Conservation (phyloP, 2,888 invertebrate genomes). For the Drosophila melanocephala region DNA sequence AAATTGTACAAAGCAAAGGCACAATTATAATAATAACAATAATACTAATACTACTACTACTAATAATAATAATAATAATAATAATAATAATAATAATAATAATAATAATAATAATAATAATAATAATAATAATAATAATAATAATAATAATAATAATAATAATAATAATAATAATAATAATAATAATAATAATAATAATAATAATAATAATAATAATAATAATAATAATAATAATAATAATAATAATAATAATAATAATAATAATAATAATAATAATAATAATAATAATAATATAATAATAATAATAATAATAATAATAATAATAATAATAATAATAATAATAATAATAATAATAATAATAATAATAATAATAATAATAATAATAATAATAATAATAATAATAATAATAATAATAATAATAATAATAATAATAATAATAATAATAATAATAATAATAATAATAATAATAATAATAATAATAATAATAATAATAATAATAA, state of each 20-base stretch:
- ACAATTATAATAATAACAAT: not conserved
- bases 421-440: not conserved
- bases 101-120: not conserved
- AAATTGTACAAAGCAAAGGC: not conserved
- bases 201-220: not conserved
- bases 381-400: not conserved
- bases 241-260: not conserved
- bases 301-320: not conserved
- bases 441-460: not conserved
- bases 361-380: not conserved
- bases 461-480: not conserved
- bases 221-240: not conserved
- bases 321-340: not conserved
- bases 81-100: not conserved
- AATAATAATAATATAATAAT: not conserved
- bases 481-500: not conserved
- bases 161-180: not conserved
- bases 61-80: not conserved
- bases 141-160: not conserved
- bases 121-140: not conserved
- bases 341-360: not conserved
- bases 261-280: not conserved
- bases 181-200: not conserved
- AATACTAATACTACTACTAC: not conserved
- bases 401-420: too few species aligned